Evolutionary conservation across 1,140 invertebrate genomes (phyloP), one percentile per base, ranked within the genome.

Genomic region (Uloborus diversus): DNA sequence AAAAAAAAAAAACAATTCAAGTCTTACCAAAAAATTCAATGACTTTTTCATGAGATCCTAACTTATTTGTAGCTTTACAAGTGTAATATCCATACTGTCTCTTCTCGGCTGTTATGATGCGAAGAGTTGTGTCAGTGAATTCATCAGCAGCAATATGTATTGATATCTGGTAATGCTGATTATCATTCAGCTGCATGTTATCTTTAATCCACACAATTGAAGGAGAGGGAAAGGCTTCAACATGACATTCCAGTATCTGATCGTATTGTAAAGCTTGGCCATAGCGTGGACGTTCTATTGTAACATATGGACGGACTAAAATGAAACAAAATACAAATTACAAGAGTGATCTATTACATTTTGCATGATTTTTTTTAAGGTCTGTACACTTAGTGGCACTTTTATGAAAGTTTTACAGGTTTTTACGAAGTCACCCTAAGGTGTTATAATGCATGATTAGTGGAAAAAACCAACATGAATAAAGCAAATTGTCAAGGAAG

Each of bases 191-290:
- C 73, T 92, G 89, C 11, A 69, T 32, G 7, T 92, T 92, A 82
- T 95, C 93, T 85, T 96, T 96, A 4, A 93, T 85, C 95, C 95
- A 97, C 3, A 90, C 89, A 69, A 96, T 94, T 0, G 93, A 93
- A 4, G 95, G 94, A 20, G 93, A 93, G 9, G 95, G 95, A 87
- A 96, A 97, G 0, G 95, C 94, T 87, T 96, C 94, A 2, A 97
- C 92, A 84, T 95, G 94, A 84, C 95, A 97, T 84, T 96, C 94
- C 71, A 97, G 85, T 84, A 97, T 94, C 92, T 95, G 95, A 82
- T 96, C 94, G 83, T 95, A 96, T 85, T 95, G 94, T 4, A 96
- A 86, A 4, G 95, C 95, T 89, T 97, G 92, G 25, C 93, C 93
- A 23, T 96, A 87, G 14, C 93, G 88, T 0, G 93, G 93, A 57